phyloP scores from a whole-genome alignment of 2,888 invertebrate genomes.

The Eilema griseolum region DNA sequence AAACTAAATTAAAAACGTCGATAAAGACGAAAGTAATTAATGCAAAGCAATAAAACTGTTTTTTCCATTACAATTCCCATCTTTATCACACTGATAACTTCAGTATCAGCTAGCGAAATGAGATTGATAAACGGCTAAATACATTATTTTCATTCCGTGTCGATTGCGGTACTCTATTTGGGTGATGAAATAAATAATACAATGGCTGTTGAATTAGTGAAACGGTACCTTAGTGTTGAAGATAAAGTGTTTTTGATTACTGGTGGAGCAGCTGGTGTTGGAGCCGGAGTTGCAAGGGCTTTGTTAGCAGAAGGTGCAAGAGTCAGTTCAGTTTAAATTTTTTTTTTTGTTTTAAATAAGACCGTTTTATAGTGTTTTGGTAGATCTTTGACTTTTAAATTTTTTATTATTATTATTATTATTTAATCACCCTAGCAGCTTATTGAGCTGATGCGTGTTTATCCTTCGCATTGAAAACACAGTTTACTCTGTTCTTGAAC shows the following conservation, averaged over 20 bases:
- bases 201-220: conserved; percentile 52
- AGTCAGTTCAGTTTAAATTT: conserved; percentile 53
- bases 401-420: too few species aligned
- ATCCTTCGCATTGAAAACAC: too few species aligned
- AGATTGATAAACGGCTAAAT: conserved; percentile 44
- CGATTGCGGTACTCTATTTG: conserved; percentile 6
- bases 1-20: conserved; percentile 3
- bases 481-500: too few species aligned
- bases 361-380: neutral
- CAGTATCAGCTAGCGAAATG: conserved; percentile 44
- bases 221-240: conserved; percentile 56
- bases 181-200: conserved; percentile 21
- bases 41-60: conserved; percentile 33
- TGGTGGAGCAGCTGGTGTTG: conserved; percentile 77
- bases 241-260: conserved; percentile 79
- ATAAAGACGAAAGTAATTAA: conserved; percentile 34
- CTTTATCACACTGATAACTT: conserved; percentile 44
- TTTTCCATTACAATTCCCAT: conserved; percentile 26
- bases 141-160: conserved; percentile 20
- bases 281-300: conserved; percentile 71
- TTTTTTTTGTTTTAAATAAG: neutral
- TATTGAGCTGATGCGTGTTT: too few species aligned
- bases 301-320: conserved; percentile 71
- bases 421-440: too few species aligned
- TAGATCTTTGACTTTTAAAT: neutral